These are phyloP conservation scores for Aromia moschata DNA, from an alignment of 2,888 invertebrate genomes.

Conservation along the genomic window DNA sequence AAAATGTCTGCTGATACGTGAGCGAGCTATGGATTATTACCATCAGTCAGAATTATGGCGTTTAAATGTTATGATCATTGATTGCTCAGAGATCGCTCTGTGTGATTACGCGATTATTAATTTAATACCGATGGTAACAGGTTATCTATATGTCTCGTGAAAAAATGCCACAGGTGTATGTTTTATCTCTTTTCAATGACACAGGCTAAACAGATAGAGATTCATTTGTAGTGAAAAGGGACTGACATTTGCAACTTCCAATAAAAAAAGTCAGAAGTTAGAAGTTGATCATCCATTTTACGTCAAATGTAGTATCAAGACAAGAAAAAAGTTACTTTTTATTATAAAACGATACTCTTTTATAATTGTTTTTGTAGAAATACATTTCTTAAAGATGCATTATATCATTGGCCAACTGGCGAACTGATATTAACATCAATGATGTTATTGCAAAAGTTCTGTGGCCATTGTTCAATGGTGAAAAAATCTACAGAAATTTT, in stretches of 20 bases:
- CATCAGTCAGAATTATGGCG: too few species aligned
- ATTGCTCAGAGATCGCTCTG: too few species aligned
- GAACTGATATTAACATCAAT: background rate
- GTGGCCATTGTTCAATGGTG: slow-evolving; percentile 8
- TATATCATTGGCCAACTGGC: background rate
- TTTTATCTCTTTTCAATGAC: too few species aligned
- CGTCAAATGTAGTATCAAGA: slow-evolving; percentile 21
- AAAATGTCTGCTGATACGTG: too few species aligned
- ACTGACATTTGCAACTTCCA: background rate
- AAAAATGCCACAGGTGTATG: too few species aligned
- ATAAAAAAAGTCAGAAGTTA: background rate
- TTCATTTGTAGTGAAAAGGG: background rate
- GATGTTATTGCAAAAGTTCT: background rate
- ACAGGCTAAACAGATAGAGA: background rate
- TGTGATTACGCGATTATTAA: too few species aligned
- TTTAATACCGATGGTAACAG: too few species aligned
- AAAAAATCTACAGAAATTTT: slow-evolving; percentile 8
- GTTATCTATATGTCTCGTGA: too few species aligned
- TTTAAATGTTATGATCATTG: too few species aligned
- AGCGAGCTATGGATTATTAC: too few species aligned
- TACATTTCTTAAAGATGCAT: background rate
- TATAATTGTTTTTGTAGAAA: background rate
- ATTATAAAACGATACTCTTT: background rate
- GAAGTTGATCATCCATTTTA: slow-evolving; percentile 3
- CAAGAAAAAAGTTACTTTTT: slow-evolving; percentile 4